A percentile compares a stretch with the other conserved stretches of the same genome.
These are phyloP conservation scores for Xenops minutus DNA, from an alignment of 2,797 vertebrate genomes.

Conservation along the genomic window DNA sequence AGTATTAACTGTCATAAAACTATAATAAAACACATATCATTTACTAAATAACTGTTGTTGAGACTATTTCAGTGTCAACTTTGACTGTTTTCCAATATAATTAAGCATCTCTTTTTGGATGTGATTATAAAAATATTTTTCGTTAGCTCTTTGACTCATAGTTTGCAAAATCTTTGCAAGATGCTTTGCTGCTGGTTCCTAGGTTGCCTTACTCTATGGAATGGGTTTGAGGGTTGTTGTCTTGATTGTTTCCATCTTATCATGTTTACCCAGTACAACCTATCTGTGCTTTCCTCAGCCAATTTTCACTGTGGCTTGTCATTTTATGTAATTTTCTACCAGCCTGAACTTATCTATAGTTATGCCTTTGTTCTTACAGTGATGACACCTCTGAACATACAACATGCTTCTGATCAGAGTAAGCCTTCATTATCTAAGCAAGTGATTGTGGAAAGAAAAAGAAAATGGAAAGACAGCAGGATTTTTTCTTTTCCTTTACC, in stretches of 20 bases:
- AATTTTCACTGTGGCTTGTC: not conserved
- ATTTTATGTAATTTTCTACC: not conserved
- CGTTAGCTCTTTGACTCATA: not conserved
- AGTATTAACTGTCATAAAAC: conserved; percentile 41
- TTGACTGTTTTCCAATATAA: not conserved
- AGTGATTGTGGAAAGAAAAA: not conserved
- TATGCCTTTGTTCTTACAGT: not conserved
- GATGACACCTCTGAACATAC: not conserved
- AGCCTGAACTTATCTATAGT: not conserved
- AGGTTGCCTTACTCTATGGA: not conserved
- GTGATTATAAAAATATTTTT: not conserved
- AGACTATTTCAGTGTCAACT: conserved; percentile 4
- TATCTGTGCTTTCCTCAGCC: not conserved
- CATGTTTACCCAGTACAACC: not conserved
- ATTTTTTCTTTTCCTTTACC: not conserved
- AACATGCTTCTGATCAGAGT: not conserved
- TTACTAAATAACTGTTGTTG: conserved; percentile 26
- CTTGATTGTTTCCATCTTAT: not conserved
- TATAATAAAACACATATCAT: not conserved
- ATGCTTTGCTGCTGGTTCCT: not conserved
- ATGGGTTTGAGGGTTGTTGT: not conserved
- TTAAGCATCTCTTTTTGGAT: not conserved
- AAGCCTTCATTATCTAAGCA: not conserved
- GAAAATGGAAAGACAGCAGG: not conserved
- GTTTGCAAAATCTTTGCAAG: not conserved